Evolutionary conservation across 2,113 vertebrate genomes (phyloP).

Genomic region (Oreocharis arfaki): DNA sequence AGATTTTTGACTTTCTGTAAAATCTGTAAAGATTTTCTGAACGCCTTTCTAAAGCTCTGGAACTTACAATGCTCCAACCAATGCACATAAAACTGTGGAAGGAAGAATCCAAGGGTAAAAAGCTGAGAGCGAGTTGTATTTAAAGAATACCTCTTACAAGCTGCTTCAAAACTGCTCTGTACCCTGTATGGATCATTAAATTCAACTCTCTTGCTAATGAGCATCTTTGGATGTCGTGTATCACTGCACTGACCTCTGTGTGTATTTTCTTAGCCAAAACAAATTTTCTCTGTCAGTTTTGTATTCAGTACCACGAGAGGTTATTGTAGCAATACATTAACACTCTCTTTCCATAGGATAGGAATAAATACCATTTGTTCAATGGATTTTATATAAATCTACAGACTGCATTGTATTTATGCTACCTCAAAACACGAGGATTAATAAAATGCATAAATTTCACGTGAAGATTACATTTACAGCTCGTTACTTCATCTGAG

Average conservation of each 20-base stretch:
- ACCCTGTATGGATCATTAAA: neutral
- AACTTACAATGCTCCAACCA: neutral
- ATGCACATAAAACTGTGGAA: neutral
- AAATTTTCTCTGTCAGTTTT: neutral
- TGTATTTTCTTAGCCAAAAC: neutral
- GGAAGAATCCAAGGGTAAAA: neutral
- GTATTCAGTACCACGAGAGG: neutral
- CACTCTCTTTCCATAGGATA: neutral
- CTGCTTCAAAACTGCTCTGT: neutral
- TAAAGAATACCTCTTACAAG: neutral
- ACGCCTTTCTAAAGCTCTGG: neutral
- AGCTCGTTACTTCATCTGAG: neutral
- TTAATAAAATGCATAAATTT: neutral
- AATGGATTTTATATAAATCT: neutral
- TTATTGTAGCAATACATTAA: neutral
- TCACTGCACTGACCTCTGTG: neutral
- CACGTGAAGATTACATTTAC: neutral
- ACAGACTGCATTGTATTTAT: neutral
- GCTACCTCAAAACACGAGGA: neutral
- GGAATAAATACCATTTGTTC: neutral
- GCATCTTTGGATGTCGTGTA: neutral
- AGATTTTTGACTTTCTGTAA: neutral
- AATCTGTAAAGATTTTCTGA: neutral
- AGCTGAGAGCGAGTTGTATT: neutral
- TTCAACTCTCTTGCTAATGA: neutral